A percentile compares a stretch with the other conserved stretches of the same genome.
Conservation (phyloP, 1,140 invertebrate species). For the Zeugodacus cucurbitae region DNA sequence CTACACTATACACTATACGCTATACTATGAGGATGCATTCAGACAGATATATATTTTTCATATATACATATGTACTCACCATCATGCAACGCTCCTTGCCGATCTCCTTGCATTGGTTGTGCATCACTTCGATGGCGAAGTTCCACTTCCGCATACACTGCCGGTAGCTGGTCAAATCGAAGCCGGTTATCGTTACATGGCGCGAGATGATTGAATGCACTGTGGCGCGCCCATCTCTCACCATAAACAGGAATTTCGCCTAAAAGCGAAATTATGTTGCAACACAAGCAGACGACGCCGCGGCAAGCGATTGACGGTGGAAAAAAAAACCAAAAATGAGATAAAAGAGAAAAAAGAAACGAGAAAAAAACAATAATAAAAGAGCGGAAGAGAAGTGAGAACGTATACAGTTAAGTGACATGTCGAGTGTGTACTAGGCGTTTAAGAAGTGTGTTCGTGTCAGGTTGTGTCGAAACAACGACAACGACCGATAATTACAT, state of each 20-base stretch:
- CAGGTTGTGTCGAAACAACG: background rate
- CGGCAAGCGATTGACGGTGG: background rate
- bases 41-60: no score
- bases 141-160: conserved; percentile 98
- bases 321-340: background rate
- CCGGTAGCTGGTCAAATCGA: conserved; percentile 92
- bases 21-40: no score
- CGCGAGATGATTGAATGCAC: conserved; percentile 98
- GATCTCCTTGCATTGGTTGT: conserved; percentile 90
- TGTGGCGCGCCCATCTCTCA: conserved; percentile 95
- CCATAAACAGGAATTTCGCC: conserved; percentile 97
- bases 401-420: background rate
- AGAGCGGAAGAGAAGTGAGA: background rate
- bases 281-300: background rate
- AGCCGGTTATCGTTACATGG: conserved; percentile 97
- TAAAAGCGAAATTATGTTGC: conserved; percentile 45
- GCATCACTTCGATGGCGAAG: conserved; percentile 93
- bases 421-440: background rate
- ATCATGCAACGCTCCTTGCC: conserved; percentile 87
- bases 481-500: conserved; percentile 66
- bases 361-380: background rate
- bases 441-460: background rate
- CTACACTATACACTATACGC: no score
- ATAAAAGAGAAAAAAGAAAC: background rate
- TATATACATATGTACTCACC: conserved; percentile 62